Conservation (phyloP, 2,797 vertebrate genomes). For the Xyrichtys novacula region DNA sequence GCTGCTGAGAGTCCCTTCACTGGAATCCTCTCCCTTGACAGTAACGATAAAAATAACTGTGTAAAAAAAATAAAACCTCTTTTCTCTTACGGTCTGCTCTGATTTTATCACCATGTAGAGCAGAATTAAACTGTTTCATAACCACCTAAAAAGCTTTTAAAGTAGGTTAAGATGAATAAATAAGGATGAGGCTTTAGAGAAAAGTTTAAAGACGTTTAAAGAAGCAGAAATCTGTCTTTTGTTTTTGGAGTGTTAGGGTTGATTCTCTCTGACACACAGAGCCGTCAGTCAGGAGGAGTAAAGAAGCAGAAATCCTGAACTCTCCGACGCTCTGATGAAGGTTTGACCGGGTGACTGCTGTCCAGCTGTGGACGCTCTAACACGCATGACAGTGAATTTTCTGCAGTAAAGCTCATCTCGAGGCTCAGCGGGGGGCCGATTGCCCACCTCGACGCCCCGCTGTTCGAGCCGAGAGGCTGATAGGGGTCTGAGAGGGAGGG, state of each 20-base stretch:
- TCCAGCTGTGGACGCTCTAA: conserved; percentile 59
- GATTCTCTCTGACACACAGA: conserved; percentile 19
- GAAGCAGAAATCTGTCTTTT: too few species aligned
- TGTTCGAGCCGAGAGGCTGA: conserved; percentile 69
- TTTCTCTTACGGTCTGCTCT: too few species aligned
- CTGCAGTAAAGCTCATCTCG: conserved; percentile 59
- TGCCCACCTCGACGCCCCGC: conserved; percentile 62
- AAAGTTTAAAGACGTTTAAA: too few species aligned
- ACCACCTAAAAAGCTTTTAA: too few species aligned
- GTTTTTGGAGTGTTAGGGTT: conserved; percentile 6
- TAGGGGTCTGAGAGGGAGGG: conserved; percentile 46
- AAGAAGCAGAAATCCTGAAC: conserved; percentile 54
- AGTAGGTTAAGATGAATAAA: too few species aligned
- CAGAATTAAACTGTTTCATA: too few species aligned
- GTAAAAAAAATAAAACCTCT: too few species aligned
- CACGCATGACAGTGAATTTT: conserved; percentile 16
- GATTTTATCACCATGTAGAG: too few species aligned
- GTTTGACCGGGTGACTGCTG: conserved; percentile 61
- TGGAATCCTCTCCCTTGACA: too few species aligned
- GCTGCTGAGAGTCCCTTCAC: too few species aligned
- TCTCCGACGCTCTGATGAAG: conserved; percentile 55
- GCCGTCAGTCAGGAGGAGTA: conserved; percentile 40
- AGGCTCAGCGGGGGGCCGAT: conserved; percentile 68
- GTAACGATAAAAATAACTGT: too few species aligned
- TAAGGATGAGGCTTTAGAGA: too few species aligned